phyloP scores from a whole-genome alignment of 1,140 invertebrate genomes.

The Anoplophora glabripennis region DNA sequence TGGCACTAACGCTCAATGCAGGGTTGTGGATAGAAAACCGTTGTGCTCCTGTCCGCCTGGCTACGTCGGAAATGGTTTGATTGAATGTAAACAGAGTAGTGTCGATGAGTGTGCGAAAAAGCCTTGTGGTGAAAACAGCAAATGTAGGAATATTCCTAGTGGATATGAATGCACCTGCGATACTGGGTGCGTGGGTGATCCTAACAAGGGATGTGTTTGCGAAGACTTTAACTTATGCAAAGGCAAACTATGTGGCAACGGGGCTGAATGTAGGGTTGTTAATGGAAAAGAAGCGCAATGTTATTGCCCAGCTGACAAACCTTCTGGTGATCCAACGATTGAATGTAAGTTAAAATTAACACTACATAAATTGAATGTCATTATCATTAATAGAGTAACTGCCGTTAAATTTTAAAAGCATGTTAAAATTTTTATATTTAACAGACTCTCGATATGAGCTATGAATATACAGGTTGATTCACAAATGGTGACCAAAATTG shows the following conservation, averaged over 20 bases:
- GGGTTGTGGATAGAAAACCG: constrained; percentile 69
- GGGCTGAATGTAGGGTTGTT: constrained; percentile 74
- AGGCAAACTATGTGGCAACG: constrained; percentile 72
- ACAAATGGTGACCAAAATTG: no score
- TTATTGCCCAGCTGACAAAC: constrained; percentile 77
- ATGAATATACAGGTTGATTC: no score
- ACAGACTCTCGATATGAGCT: no score
- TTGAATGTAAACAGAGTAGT: constrained; percentile 70
- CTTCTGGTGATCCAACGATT: constrained; percentile 78
- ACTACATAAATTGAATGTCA: neutral
- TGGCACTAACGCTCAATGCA: constrained; percentile 82
- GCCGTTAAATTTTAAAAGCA: no score
- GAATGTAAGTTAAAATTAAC: constrained; percentile 65
- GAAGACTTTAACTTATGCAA: constrained; percentile 66
- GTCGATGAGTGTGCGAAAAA: constrained; percentile 69
- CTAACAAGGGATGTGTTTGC: constrained; percentile 74
- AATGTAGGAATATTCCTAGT: constrained; percentile 69
- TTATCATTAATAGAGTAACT: no score
- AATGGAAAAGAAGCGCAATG: constrained; percentile 69
- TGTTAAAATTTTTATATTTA: no score
- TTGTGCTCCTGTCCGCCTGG: constrained; percentile 83
- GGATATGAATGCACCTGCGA: constrained; percentile 77
- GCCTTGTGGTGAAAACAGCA: constrained; percentile 81
- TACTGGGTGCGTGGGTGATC: constrained; percentile 77
- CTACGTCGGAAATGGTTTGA: constrained; percentile 76